Evolutionary conservation across 2,797 vertebrate species (phyloP), one percentile per base, ranked within the genome.

Genomic region (Crocidura indochinensis): DNA sequence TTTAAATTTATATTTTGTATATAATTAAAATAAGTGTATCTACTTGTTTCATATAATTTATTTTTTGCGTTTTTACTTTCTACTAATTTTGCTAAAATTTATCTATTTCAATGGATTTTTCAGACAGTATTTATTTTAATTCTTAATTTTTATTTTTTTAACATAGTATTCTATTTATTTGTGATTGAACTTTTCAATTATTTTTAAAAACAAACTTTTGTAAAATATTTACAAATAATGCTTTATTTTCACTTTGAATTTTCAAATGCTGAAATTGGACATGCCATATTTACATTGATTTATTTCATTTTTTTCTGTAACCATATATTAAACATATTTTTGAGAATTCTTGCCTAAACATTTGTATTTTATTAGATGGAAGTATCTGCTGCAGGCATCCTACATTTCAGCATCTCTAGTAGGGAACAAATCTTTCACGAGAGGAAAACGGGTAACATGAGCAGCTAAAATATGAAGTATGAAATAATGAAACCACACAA

Each of bases 191-290:
- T 71, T 84, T 84, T 38, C 47, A 79, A 84, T 19, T 83, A 67
- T 29, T 87, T 85, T 87, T 51, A 29, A 46, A 85, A 47, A 76
- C 65, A 51, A 76, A 81, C 46, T 26, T 9, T 76, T 75, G 56
- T 56, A 56, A 67, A 73, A 65, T 22, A 67, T 67, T 80, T 91
- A 22, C 67, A 91, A 38, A 46, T 67, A 46, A 31, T 8, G 1
- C 1, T 53, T 73, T 47, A 5, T 69, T 67, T 85, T 74, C 7
- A 31, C 27, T 71, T 19, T 2, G 74, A 1, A 29, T 53, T 53
- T 53, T 53, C 12, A 53, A 15, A 53, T 53, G 51, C 51, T 53
- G 51, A 71, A 4, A 81, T 92, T 81, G 62, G 47, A 81, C 68
- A 2, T 73, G 12, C 4, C 87, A 19, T 15, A 51, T 76, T 88